Percentiles rank a stretch among this genome's conserved stretches.
phyloP scores from a whole-genome alignment of 2,113 vertebrate species.

The Sebastes schlegelii region DNA sequence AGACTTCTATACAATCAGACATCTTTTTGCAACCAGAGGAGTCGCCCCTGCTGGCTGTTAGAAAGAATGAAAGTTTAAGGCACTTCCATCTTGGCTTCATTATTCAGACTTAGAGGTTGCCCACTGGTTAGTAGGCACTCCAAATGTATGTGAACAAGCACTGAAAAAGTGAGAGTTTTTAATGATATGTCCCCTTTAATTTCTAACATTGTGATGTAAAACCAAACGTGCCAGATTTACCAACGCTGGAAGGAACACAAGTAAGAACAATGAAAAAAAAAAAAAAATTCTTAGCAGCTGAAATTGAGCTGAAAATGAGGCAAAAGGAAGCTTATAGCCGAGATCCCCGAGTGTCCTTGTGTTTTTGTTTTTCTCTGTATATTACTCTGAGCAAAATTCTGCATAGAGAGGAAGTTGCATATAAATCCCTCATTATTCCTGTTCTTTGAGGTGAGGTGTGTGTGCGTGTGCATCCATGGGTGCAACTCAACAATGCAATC shows the following conservation, averaged over 20 bases:
- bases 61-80: too few relatives aligned
- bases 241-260: not conserved
- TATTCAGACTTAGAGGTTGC: too few relatives aligned
- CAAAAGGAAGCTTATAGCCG: constrained; percentile 18
- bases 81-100: too few relatives aligned
- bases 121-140: too few relatives aligned
- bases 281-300: not conserved
- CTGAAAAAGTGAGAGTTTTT: too few relatives aligned
- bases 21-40: too few relatives aligned
- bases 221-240: constrained; percentile 20
- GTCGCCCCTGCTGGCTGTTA: too few relatives aligned
- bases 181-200: not conserved
- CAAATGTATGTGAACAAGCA: too few relatives aligned
- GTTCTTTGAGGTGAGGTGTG: constrained; percentile 45
- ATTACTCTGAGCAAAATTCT: constrained; percentile 46
- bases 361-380: constrained; percentile 50
- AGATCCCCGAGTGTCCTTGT: constrained; percentile 51
- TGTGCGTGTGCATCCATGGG: not conserved
- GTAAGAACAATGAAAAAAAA: not conserved
- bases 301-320: constrained; percentile 47
- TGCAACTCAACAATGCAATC: constrained; percentile 13
- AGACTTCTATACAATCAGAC: too few relatives aligned
- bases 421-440: constrained; percentile 73
- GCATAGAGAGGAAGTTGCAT: constrained; percentile 63
- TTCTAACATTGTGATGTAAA: constrained; percentile 43